phyloP scores from a whole-genome alignment of 2,888 invertebrate genomes.

The Pseudococcus longispinus region DNA sequence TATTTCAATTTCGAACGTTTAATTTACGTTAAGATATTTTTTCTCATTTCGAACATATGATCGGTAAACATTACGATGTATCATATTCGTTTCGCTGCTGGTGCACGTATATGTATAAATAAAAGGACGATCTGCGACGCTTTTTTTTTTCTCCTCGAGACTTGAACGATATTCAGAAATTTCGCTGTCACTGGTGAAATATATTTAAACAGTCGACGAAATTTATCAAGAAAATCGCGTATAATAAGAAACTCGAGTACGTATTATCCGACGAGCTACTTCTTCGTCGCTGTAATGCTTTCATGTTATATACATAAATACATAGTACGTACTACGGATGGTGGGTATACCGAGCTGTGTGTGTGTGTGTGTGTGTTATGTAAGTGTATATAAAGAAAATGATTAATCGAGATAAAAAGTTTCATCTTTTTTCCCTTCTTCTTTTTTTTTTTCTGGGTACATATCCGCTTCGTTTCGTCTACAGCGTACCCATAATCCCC shows the following conservation, averaged over 20 bases:
- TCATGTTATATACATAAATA: not conserved
- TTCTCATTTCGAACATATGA: not conserved
- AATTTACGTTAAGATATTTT: not conserved
- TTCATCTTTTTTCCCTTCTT: not conserved
- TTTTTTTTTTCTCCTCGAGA: not conserved
- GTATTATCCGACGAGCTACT: not conserved
- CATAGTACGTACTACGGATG: not conserved
- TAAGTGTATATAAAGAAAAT: conserved; percentile 1
- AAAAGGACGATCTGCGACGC: not conserved
- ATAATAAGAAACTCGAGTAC: conserved; percentile 17
- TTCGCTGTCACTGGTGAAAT: conserved; percentile 7
- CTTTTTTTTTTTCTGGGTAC: not conserved
- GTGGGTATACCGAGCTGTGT: not conserved
- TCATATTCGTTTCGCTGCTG: not conserved
- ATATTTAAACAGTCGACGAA: conserved; percentile 39
- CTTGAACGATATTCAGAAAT: conserved; percentile 1
- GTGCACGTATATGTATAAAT: not conserved
- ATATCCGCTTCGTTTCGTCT: not conserved
- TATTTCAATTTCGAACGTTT: not conserved
- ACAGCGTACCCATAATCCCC: not conserved
- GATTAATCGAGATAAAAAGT: conserved; percentile 37
- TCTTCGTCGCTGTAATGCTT: not conserved
- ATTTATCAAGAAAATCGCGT: conserved; percentile 28
- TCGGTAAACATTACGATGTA: not conserved
- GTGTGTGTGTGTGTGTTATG: not conserved